phyloP scores from a whole-genome alignment of 1,140 invertebrate genomes.

The Bicyclus anynana region DNA sequence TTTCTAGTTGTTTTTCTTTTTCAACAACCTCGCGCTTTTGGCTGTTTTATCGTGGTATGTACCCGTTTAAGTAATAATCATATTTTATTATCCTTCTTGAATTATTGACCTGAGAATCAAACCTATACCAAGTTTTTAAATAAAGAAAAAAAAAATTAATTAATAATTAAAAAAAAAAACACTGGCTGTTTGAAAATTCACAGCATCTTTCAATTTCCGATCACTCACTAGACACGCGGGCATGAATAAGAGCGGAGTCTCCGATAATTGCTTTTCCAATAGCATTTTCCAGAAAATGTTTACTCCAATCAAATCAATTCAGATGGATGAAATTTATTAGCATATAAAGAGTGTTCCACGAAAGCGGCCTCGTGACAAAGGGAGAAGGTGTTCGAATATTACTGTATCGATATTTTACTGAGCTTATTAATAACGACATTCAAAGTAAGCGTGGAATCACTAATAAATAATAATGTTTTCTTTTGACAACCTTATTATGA shows the following conservation, averaged over 20 bases:
- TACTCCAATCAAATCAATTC: constrained; percentile 8
- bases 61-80: no score
- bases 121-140: no score
- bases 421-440: no score
- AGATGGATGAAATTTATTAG: constrained; percentile 9
- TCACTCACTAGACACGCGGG: not conserved
- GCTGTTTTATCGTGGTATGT: no score
- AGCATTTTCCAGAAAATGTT: constrained; percentile 2
- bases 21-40: no score
- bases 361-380: constrained; percentile 4
- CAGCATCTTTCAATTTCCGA: not conserved
- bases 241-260: not conserved
- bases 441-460: no score
- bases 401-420: not conserved
- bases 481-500: no score
- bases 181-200: not conserved
- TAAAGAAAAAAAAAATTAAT: no score
- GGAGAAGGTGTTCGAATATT: not conserved
- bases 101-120: no score
- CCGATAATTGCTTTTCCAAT: constrained; percentile 10
- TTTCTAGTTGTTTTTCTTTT: no score
- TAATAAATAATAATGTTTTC: no score
- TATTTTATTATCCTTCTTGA: no score
- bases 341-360: constrained; percentile 5
- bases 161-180: not conserved